Evolutionary conservation across 2,888 invertebrate species (phyloP), one percentile per base, ranked within the genome.

Genomic region (Cataglyphis rosenhaueri): DNA sequence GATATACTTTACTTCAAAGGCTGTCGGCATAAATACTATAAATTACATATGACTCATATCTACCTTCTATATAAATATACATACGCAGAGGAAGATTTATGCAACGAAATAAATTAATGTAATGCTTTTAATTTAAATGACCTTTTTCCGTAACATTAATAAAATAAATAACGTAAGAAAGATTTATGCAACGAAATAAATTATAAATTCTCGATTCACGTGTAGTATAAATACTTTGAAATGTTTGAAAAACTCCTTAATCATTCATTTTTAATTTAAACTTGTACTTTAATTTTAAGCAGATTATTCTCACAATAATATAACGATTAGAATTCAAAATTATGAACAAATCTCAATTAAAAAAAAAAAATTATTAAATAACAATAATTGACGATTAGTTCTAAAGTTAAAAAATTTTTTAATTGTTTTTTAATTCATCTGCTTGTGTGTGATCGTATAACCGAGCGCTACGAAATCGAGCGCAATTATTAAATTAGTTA

Each of bases 401-500:
- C 5, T n/a, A 35, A 35, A 18, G 1, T 29, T 29, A 18, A 38
- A 41, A 2, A 73, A n/a, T 59, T 61, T 12, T 29, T 10, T 1
- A 73, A 41, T 74, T 74, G 15, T 64, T 32, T 44, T 15, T 44
- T 18, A 12, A 3, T 71, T 5, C 6, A 35, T 25, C 12, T 25
- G 6, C 8, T 0, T 35, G 35, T 35, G 6, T 35, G 35, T 35
- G 44, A 65, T 52, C 2, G 32, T 52, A 25, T 6, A 35, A 35
- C 0, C 35, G 4, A 35, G 35, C 35, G 35, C 35, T 18, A 32
- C 38, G 25, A 55, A 73, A n/a, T 18, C 18, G n/a, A 61, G 64
- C 52, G 44, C 32, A 55, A 71, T 78, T 70, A 78, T 78, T 44
- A 18, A 71, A 59, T 71, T 32, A 78, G 59, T 29, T 12, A 38